Conservation (phyloP, 2,113 vertebrate species). For the Limnothrissa miodon region DNA sequence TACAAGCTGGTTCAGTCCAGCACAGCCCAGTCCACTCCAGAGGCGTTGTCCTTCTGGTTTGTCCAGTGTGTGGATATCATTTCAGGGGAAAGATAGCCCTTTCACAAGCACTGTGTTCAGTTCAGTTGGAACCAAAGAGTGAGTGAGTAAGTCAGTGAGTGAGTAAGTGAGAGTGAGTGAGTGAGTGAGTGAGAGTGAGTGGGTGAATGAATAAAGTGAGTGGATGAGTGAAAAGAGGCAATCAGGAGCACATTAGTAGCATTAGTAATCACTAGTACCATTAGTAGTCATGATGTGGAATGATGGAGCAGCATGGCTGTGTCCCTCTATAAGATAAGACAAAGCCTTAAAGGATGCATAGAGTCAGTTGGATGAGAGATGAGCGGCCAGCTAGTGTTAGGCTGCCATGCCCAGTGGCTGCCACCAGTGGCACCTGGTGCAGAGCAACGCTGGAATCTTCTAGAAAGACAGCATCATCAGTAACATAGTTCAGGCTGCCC, state of each 20-base stretch:
- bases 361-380: constrained; percentile 34
- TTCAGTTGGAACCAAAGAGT: constrained; percentile 45
- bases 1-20: not conserved
- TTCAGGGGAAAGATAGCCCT: constrained; percentile 62
- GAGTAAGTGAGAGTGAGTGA: constrained; percentile 33
- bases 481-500: not conserved
- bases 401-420: constrained; percentile 24
- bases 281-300: constrained; percentile 23
- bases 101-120: constrained; percentile 57
- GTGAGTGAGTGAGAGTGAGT: constrained; percentile 42
- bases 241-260: constrained; percentile 5
- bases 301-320: constrained; percentile 43
- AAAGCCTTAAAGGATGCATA: constrained; percentile 45
- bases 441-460: constrained; percentile 17
- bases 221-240: constrained; percentile 30
- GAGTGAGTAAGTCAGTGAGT: constrained; percentile 38
- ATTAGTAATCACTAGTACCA: constrained; percentile 15
- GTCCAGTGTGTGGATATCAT: constrained; percentile 46
- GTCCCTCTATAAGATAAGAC: constrained; percentile 31
- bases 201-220: constrained; percentile 36
- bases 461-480: not conserved
- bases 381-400: constrained; percentile 23
- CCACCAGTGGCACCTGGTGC: constrained; percentile 1
- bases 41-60: constrained; percentile 41
- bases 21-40: constrained; percentile 27